These are phyloP conservation scores for Pachyuromys duprasi DNA, from an alignment of 2,797 vertebrate species.

Conservation along the genomic window DNA sequence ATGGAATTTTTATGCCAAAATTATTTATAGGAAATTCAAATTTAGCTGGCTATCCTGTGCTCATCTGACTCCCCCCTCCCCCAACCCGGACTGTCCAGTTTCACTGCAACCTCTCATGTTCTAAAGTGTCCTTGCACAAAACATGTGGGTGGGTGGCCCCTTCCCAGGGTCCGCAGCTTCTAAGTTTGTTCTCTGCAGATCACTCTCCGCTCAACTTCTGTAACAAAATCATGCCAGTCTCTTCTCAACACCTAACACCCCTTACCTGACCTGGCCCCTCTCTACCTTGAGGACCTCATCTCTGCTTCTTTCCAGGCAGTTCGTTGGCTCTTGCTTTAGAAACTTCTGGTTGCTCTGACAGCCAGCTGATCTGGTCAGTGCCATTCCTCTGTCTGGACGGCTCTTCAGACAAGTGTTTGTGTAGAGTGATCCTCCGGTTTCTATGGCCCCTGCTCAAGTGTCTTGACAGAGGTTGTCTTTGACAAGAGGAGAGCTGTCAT, in stretches of 20 bases:
- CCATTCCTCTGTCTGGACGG: not conserved
- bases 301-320: not conserved
- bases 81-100: not conserved
- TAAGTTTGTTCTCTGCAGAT: not conserved
- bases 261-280: not conserved
- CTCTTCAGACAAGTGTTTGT: not conserved
- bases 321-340: not conserved
- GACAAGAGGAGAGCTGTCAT: not conserved
- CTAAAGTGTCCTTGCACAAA: not conserved
- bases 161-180: not conserved
- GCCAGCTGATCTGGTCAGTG: not conserved
- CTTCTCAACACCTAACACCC: not conserved
- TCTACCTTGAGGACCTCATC: not conserved
- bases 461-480: not conserved
- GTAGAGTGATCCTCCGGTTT: not conserved
- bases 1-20: not conserved
- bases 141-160: not conserved
- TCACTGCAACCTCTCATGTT: not conserved
- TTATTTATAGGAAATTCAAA: constrained; percentile 19
- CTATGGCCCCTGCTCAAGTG: not conserved
- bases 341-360: not conserved
- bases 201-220: not conserved
- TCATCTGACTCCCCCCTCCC: not conserved
- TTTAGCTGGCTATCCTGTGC: not conserved
- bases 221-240: not conserved